Evolutionary conservation across 2,113 vertebrate species (phyloP).

Genomic region (Alethe castanea): DNA sequence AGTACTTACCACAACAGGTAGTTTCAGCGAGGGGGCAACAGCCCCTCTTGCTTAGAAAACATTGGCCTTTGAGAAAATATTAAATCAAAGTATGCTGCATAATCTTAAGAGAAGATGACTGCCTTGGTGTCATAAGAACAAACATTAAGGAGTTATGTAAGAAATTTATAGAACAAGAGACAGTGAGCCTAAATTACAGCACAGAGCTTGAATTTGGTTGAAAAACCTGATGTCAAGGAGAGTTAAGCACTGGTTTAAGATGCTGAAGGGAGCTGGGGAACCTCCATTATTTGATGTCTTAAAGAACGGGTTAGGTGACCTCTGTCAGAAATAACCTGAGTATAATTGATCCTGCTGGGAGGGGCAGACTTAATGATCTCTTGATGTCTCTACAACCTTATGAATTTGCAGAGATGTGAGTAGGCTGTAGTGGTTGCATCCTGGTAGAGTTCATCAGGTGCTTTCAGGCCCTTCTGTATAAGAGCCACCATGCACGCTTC

Average conservation of each 20-base stretch:
- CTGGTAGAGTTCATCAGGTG: neutral
- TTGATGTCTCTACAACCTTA: neutral
- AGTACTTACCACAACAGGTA: neutral
- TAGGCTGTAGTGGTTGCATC: neutral
- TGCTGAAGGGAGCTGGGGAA: neutral
- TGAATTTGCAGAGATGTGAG: neutral
- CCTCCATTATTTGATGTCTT: neutral
- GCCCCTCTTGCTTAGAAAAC: neutral
- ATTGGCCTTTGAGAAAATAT: neutral
- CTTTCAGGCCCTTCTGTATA: neutral
- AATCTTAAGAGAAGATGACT: neutral
- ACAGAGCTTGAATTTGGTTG: neutral
- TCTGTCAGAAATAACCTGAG: neutral
- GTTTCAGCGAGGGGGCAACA: neutral
- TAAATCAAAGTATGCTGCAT: neutral
- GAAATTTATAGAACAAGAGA: neutral
- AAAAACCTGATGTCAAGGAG: neutral
- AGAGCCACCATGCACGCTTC: neutral
- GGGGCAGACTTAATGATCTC: neutral
- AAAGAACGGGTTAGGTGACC: neutral
- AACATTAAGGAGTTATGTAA: neutral
- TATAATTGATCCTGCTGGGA: neutral
- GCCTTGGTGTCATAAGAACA: neutral
- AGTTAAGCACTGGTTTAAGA: neutral
- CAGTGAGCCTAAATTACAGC: neutral